phyloP scores from a whole-genome alignment of 2,888 invertebrate genomes.

The Lydus trimaculatus region DNA sequence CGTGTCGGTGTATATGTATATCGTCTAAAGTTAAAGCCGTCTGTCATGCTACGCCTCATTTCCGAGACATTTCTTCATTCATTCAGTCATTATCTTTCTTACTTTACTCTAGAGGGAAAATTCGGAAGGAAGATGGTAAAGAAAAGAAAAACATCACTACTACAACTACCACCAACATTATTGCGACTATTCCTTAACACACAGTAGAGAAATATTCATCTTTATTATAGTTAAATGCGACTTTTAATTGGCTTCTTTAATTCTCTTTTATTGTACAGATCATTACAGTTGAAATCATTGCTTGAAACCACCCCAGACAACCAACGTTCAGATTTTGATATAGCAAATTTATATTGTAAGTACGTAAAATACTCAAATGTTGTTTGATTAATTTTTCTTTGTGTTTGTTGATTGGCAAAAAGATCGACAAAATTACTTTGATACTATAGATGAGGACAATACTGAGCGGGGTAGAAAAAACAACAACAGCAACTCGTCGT shows the following conservation, averaged over 20 bases:
- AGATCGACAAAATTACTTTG: neutral
- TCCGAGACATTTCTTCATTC: conserved; percentile 52
- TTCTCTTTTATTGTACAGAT: conserved; percentile 45
- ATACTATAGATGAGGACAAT: neutral
- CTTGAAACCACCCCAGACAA: neutral
- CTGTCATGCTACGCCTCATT: conserved; percentile 56
- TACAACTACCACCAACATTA: neutral
- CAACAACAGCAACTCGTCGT: no score
- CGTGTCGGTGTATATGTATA: conserved; percentile 36
- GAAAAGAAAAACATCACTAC: conserved; percentile 34
- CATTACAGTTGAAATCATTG: conserved; percentile 39
- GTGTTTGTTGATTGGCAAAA: neutral
- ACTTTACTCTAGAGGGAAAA: conserved; percentile 31
- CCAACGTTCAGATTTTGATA: neutral
- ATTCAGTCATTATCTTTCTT: conserved; percentile 48
- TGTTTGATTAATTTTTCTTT: neutral
- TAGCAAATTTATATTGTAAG: neutral
- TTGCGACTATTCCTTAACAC: neutral
- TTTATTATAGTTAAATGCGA: conserved; percentile 51
- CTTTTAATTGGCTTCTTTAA: conserved; percentile 55
- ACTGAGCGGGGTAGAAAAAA: neutral
- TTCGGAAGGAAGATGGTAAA: conserved; percentile 39
- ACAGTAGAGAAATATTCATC: conserved; percentile 48
- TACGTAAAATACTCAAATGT: neutral
- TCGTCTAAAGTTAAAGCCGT: conserved; percentile 51